A percentile compares a stretch with the other conserved stretches of the same genome.
These are phyloP conservation scores for Halesus radiatus DNA, from an alignment of 1,140 invertebrate genomes.

Conservation along the genomic window DNA sequence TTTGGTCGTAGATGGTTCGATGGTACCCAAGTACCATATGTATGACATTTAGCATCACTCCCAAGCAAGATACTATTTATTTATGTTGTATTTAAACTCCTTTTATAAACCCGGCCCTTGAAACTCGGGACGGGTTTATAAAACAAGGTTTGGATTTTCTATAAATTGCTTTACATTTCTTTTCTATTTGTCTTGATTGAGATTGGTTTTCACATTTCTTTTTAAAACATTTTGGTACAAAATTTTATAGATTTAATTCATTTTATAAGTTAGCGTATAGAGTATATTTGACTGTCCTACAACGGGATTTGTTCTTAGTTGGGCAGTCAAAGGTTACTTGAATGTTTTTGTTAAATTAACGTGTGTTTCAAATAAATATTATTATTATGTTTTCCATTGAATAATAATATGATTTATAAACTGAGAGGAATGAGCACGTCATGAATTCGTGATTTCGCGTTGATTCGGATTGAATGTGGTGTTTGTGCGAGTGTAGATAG, in stretches of 20 bases:
- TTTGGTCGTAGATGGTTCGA: no score
- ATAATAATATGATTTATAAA: constrained; percentile 3
- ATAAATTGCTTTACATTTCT: not conserved
- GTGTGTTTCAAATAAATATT: not conserved
- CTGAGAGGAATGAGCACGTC: no score
- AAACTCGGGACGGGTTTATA: not conserved
- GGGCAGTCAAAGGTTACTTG: no score
- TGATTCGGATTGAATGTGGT: no score
- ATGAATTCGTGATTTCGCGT: no score
- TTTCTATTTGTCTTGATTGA: not conserved
- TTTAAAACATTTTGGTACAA: constrained; percentile 11
- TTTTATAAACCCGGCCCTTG: not conserved
- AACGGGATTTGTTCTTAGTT: no score
- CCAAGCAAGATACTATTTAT: not conserved
- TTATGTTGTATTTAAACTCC: not conserved
- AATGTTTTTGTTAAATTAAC: constrained; percentile 1
- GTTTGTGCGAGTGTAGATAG: no score
- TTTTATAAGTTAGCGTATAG: no score
- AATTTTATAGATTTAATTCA: constrained; percentile 7
- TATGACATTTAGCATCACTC: no score
- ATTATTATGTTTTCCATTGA: constrained; percentile 3
- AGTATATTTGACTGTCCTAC: no score
- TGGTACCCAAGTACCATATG: not conserved
- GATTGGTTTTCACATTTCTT: not conserved
- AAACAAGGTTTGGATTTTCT: not conserved